Evolutionary conservation across 2,888 invertebrate genomes (phyloP).

Genomic region (Aspidapion aeneum): DNA sequence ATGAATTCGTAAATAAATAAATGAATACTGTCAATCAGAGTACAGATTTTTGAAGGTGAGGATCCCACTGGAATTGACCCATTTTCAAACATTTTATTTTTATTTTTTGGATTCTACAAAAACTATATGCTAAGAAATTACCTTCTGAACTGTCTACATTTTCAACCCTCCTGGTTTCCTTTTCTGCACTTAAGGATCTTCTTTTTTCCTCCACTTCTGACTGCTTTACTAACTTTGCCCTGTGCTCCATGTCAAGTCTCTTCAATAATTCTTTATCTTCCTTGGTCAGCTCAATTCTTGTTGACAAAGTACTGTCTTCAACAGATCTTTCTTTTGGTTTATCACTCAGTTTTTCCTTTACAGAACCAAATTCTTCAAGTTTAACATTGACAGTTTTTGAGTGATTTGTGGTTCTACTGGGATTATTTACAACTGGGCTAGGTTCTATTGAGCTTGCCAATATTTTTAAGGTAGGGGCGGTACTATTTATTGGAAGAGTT

Average conservation of each 20-base stretch:
- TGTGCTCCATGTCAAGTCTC: conserved; percentile 52
- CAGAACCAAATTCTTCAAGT: not conserved
- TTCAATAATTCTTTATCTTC: conserved; percentile 51
- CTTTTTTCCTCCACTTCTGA: conserved; percentile 19
- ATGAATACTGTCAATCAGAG: too few relatives aligned
- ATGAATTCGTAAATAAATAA: too few relatives aligned
- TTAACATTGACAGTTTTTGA: not conserved
- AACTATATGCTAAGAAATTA: too few relatives aligned
- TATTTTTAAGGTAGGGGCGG: too few relatives aligned
- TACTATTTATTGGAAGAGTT: not conserved
- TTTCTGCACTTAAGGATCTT: conserved; percentile 12
- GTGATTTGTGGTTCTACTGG: too few relatives aligned
- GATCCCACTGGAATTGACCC: too few relatives aligned
- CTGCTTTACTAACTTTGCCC: conserved; percentile 37
- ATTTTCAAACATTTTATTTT: too few relatives aligned
- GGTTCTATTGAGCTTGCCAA: too few relatives aligned
- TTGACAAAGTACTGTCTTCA: conserved; percentile 34
- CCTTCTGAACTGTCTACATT: conserved; percentile 7
- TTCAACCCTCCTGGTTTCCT: conserved; percentile 15
- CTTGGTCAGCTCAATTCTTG: conserved; percentile 49
- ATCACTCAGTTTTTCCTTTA: conserved; percentile 5
- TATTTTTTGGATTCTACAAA: too few relatives aligned
- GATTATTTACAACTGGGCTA: too few relatives aligned
- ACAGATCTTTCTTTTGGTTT: conserved; percentile 7
- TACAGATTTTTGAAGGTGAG: too few relatives aligned